Base-by-base conservation (phyloP, 1,140 invertebrate species). In the Zaprionus nigranus region DNA sequence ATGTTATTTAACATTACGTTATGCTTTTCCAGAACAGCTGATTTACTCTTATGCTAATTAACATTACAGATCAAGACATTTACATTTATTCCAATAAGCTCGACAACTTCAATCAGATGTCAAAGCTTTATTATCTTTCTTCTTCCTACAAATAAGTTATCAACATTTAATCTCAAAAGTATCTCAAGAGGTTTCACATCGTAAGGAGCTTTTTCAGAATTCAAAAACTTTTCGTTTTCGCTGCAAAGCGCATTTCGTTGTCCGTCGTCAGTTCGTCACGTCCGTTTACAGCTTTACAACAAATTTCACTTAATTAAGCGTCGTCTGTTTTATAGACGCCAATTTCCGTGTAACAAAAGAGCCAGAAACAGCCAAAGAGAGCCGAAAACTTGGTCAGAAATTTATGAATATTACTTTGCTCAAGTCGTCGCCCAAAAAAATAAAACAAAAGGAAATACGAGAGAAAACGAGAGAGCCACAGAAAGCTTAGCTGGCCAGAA, bases 381-480 rank as follows among this genome's bases (percentile, higher is more conserved):
- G 40, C 51, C 57, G 54, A 67, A 68, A 76, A 79, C 75, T 75
- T 79, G 53, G 63, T 70, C 69, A 60, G 62, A 85, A 85, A 85
- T 88, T 88, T 88, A 88, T 88, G 86, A 90, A 88, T 90, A 88
- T 90, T 69, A 90, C 86, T 81, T 85, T 72, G 79, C 72, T 78
- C 71, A 69, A 87, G 79, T 82, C 83, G 73, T 75, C 74, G 77
- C 53, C 64, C 69, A 90, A 90, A 90, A 81, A 90, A 85, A 88
- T 85, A 83, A 81, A 88, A 60, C n/a, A 40, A 54, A 6, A 56
- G 56, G n/a, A 20, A 53, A 5, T 12, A 11, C 9, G 30, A 40
- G 17, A 22, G 20, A 46, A 22, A 34, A 36, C 17, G 24, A 49
- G 24, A 46, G 9, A 20, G 49, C 24, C 6, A 9, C 24, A n/a